A percentile compares a stretch with the other conserved stretches of the same genome.
Evolutionary conservation across 2,888 invertebrate genomes (phyloP).

Genomic region (Lissonota sp.): DNA sequence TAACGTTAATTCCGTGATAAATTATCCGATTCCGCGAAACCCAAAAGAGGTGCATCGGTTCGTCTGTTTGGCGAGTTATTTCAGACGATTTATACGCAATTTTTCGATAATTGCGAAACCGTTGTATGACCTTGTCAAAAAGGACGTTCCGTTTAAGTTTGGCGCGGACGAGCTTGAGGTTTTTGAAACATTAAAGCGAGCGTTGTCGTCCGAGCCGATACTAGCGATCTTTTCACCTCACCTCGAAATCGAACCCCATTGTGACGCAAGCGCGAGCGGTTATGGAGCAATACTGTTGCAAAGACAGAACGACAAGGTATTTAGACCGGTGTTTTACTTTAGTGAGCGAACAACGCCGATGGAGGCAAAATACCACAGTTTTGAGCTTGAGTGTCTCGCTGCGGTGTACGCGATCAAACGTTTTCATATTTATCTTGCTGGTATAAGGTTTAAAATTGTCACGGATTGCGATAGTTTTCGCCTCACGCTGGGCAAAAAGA

Average conservation of each 20-base stretch:
- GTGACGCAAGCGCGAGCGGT: slow-evolving; percentile 74
- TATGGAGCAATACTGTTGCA: slow-evolving; percentile 76
- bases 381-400: slow-evolving; percentile 72
- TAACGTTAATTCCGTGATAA: no score
- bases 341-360: slow-evolving; percentile 69
- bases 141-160: slow-evolving; percentile 67
- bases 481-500: slow-evolving; percentile 70
- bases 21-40: slow-evolving; percentile 23
- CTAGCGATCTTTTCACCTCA: slow-evolving; percentile 74
- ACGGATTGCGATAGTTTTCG: slow-evolving; percentile 74
- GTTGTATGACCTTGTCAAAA: slow-evolving; percentile 6
- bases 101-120: slow-evolving; percentile 12
- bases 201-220: slow-evolving; percentile 67
- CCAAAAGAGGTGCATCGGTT: slow-evolving; percentile 38
- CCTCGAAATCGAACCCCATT: slow-evolving; percentile 74
- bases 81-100: slow-evolving; percentile 32
- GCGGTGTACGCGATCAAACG: slow-evolving; percentile 66
- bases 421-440: slow-evolving; percentile 70
- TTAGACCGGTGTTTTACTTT: slow-evolving; percentile 72
- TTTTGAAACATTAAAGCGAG: slow-evolving; percentile 67
- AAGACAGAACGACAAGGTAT: slow-evolving; percentile 61
- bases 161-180: slow-evolving; percentile 63
- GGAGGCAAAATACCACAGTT: slow-evolving; percentile 74
- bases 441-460: slow-evolving; percentile 70
- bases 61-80: slow-evolving; percentile 20